These are phyloP conservation scores for Oithona nana DNA, from an alignment of 2,888 invertebrate genomes.

Conservation along the genomic window DNA sequence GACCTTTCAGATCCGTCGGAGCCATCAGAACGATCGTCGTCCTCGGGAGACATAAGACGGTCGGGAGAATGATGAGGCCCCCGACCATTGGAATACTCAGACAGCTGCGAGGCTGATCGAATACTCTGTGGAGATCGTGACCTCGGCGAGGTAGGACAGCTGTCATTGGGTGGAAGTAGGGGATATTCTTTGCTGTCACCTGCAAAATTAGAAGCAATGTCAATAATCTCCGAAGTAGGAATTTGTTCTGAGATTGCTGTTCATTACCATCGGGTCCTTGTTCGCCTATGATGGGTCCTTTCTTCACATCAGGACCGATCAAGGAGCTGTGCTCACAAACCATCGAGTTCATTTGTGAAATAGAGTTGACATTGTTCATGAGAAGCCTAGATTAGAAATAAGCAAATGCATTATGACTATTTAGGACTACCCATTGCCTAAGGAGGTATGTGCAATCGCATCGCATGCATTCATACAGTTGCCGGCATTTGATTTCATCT, in stretches of 20 bases:
- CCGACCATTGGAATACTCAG: neutral
- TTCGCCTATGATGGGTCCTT: neutral
- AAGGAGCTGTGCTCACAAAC: slow-evolving; percentile 1
- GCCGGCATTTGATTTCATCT: no score
- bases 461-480: no score
- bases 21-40: neutral
- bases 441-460: no score
- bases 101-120: neutral
- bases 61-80: neutral
- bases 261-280: no score
- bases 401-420: slow-evolving; percentile 22
- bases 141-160: neutral
- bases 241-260: no score
- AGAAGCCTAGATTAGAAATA: slow-evolving; percentile 70
- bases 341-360: slow-evolving; percentile 12
- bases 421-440: no score
- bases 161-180: neutral
- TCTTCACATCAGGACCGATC: neutral
- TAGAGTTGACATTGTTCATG: slow-evolving; percentile 69
- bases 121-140: neutral
- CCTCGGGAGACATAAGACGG: neutral
- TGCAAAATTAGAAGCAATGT: no score
- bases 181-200: neutral
- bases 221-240: no score
- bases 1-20: neutral